These are phyloP conservation scores for Drosophila mojavensis DNA, from an alignment of 1,140 invertebrate species.

Conservation along the genomic window DNA sequence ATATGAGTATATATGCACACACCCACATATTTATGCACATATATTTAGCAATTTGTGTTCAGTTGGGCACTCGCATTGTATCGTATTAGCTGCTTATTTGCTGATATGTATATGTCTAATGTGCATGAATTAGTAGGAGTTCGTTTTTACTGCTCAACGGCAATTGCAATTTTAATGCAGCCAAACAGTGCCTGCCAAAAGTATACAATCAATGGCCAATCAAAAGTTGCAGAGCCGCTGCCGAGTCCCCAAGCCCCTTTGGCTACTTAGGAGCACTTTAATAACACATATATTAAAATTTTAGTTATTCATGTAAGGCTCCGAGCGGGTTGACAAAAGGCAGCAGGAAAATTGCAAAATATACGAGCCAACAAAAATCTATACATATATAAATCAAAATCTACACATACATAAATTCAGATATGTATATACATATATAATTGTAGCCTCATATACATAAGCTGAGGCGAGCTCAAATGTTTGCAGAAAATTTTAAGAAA, in stretches of 20 bases:
- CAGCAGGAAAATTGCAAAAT: constrained; percentile 62
- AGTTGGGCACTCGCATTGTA: constrained; percentile 14
- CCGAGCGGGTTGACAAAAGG: constrained; percentile 63
- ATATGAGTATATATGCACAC: not conserved
- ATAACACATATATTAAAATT: constrained; percentile 82
- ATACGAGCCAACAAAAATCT: constrained; percentile 36
- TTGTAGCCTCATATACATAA: constrained; percentile 41
- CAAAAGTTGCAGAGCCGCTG: constrained; percentile 58
- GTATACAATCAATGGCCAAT: constrained; percentile 73
- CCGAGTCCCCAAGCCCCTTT: not conserved
- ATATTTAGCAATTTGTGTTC: not conserved
- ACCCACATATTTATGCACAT: not conserved
- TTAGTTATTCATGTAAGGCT: constrained; percentile 82
- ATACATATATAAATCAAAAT: constrained; percentile 23
- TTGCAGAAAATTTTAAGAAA: constrained; percentile 81
- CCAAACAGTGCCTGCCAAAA: constrained; percentile 34
- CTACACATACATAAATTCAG: constrained; percentile 2
- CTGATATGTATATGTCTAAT: constrained; percentile 61
- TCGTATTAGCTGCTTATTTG: constrained; percentile 55
- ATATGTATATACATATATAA: constrained; percentile 9
- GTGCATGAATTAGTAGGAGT: constrained; percentile 59
- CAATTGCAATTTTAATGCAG: constrained; percentile 71
- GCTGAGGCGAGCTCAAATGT: constrained; percentile 68
- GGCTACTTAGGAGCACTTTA: constrained; percentile 71
- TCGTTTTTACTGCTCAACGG: constrained; percentile 60